Percentiles rank a stretch among this genome's conserved stretches.
Conservation (phyloP, 2,797 vertebrate genomes). For the Pithecia hirsuta region DNA sequence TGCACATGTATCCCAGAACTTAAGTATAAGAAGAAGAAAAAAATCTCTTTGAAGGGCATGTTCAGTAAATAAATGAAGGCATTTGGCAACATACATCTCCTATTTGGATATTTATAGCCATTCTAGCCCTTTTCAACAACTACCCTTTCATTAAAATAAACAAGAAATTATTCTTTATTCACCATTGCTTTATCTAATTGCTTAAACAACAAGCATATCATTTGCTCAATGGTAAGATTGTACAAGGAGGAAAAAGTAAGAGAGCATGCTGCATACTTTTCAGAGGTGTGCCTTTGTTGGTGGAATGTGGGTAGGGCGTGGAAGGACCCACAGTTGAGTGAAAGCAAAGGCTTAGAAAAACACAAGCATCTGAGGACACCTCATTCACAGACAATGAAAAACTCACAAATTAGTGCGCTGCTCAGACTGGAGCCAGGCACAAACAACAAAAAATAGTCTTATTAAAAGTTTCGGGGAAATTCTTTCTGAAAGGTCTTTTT, state of each 20-base stretch:
- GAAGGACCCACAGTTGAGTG: neutral
- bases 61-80: neutral
- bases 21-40: neutral
- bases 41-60: neutral
- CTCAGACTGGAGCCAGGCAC: neutral
- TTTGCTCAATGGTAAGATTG: neutral
- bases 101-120: neutral
- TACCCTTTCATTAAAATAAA: neutral
- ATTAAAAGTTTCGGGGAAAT: neutral
- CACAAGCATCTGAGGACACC: neutral
- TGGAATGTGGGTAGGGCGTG: neutral
- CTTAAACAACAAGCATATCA: neutral
- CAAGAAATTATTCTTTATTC: neutral
- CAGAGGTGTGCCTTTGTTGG: slow-evolving; percentile 56
- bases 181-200: neutral
- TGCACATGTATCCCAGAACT: no score
- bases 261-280: slow-evolving; percentile 48
- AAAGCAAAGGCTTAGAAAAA: slow-evolving; percentile 26
- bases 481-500: neutral
- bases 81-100: neutral
- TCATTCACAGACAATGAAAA: slow-evolving; percentile 18
- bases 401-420: neutral
- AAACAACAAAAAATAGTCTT: neutral
- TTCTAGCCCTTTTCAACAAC: neutral
- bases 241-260: slow-evolving; percentile 44